phyloP scores from a whole-genome alignment of 2,888 invertebrate genomes.

The Microctonus aethiopoides region DNA sequence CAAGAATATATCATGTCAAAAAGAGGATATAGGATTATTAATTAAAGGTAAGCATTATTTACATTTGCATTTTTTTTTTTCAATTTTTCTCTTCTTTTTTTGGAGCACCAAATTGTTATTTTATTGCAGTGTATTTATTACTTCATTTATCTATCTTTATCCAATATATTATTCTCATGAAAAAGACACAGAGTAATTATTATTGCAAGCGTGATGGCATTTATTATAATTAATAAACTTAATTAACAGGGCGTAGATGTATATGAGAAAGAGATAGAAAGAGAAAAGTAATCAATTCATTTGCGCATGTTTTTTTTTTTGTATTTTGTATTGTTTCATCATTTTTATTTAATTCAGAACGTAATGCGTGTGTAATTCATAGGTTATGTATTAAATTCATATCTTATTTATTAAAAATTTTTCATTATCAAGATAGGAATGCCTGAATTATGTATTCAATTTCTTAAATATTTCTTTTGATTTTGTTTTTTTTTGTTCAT shows the following conservation, averaged over 20 bases:
- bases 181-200: slow-evolving; percentile 16
- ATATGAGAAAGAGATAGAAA: slow-evolving; percentile 47
- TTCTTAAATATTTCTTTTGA: background rate
- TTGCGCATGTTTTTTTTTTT: too few relatives aligned
- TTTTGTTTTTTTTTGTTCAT: background rate
- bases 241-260: slow-evolving; percentile 67
- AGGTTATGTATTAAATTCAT: slow-evolving; percentile 55
- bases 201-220: slow-evolving; percentile 67
- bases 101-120: background rate
- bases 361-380: slow-evolving; percentile 53
- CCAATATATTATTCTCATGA: background rate
- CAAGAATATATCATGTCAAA: background rate
- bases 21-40: background rate
- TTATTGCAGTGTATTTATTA: background rate
- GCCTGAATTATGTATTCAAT: slow-evolving; percentile 57
- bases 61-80: background rate
- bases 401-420: slow-evolving; percentile 23
- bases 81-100: background rate
- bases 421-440: slow-evolving; percentile 17
- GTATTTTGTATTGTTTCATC: slow-evolving; percentile 41
- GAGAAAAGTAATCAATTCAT: slow-evolving; percentile 60
- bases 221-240: slow-evolving; percentile 66
- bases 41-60: background rate
- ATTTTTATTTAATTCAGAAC: slow-evolving; percentile 47
- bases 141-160: background rate